phyloP scores from a whole-genome alignment of 2,888 invertebrate genomes.

The Sceliomorpha sp. region DNA sequence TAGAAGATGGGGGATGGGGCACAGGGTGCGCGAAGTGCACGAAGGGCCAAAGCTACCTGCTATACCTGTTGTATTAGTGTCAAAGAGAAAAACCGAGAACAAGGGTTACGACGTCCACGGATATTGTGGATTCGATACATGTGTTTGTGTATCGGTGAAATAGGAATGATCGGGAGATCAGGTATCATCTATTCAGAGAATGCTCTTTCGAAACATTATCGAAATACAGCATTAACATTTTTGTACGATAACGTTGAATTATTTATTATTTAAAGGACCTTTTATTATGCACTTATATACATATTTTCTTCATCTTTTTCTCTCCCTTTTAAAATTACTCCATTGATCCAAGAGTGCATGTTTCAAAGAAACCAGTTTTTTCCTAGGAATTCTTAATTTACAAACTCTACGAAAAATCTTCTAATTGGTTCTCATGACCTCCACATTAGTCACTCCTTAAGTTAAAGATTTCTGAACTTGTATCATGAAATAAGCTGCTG shows the following conservation, averaged over 20 bases:
- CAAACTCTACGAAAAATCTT: no score
- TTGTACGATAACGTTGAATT: not conserved
- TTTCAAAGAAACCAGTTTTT: no score
- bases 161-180: slow-evolving; percentile 72
- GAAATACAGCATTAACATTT: slow-evolving; percentile 1
- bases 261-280: slow-evolving; percentile 2
- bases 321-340: no score
- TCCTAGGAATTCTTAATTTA: no score
- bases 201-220: slow-evolving; percentile 10
- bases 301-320: no score
- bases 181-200: slow-evolving; percentile 71
- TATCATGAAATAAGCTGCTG: no score
- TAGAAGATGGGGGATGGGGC: slow-evolving; percentile 24
- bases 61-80: slow-evolving; percentile 71
- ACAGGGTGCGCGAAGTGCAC: slow-evolving; percentile 46
- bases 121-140: slow-evolving; percentile 27
- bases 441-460: no score
- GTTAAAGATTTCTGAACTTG: no score
- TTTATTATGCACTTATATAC: no score
- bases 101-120: slow-evolving; percentile 43
- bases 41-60: slow-evolving; percentile 69
- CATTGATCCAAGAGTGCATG: no score
- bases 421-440: no score
- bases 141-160: slow-evolving; percentile 55
- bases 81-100: slow-evolving; percentile 49